Evolutionary conservation across 2,888 invertebrate species (phyloP), one percentile per base, ranked within the genome.

Genomic region (Athalia circularis): DNA sequence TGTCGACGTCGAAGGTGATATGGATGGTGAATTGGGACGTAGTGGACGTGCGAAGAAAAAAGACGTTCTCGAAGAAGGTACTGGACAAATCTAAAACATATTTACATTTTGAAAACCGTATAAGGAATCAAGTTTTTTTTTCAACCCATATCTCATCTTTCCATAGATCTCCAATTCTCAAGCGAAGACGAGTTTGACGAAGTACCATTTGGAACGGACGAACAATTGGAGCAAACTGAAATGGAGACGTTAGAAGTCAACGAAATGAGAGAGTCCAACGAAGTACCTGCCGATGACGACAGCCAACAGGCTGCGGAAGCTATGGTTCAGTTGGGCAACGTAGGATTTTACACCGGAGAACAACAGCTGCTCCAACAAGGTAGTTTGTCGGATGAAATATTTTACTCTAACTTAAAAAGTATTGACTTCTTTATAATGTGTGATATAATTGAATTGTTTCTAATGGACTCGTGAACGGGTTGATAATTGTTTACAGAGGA

Each of bases 1-100:
- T 81, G 93, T 94, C 11, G 94, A 94, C 84, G 94, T 94, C 0
- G 94, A 94, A 87, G 93, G 93, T 11, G 93, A 92, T 76, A 90
- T 85, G 62, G 88, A 87, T 54, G 83, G 81, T 6, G 88, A 86
- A 5, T 81, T 83, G 47, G 84, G 83, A 5, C 91, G 92, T 6
- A 92, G 91, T 57, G 88, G 92, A 75, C 92, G 92, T 9, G 90
- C 88, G 77, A 91, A 91, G 86, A 94, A 94, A 86, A 94, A 94
- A 87, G 94, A 95, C 89, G 94, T 94, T 83, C 91, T 95, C 84
- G 95, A 94, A 91, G 95, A 95, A 92, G 95, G 95, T 95, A 91
- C 90, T 89, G 78, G 15, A 54, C 67, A 4, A 74, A 64, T 57
- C 52, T 43, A 62, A 52, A 74, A 65, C 15, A 8, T 64, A 72